Percentiles rank a stretch among this genome's conserved stretches.
Conservation (phyloP, 2,888 invertebrate species). For the Acanthococcus lagerstroemiae region DNA sequence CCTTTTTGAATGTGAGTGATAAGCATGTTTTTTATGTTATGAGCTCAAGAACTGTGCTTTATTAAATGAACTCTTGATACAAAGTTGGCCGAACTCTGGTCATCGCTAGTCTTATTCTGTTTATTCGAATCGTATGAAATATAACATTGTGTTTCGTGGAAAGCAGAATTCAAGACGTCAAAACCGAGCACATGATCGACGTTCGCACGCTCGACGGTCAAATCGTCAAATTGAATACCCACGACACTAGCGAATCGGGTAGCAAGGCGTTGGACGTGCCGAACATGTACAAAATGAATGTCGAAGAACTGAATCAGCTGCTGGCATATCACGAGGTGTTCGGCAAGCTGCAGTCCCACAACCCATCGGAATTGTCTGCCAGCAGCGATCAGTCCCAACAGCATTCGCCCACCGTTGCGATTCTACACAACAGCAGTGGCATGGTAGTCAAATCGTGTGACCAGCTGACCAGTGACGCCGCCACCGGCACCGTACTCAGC, state of each 20-base stretch:
- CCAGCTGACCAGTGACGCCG: conserved; percentile 3
- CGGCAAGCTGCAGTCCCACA: conserved; percentile 50
- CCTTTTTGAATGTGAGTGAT: no score
- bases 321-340: conserved; percentile 79
- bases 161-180: conserved; percentile 43
- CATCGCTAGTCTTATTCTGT: not conserved
- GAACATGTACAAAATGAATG: conserved; percentile 69
- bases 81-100: not conserved
- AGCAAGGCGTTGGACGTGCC: conserved; percentile 56
- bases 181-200: conserved; percentile 49
- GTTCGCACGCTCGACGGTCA: conserved; percentile 58
- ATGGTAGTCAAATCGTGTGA: conserved; percentile 28
- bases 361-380: conserved; percentile 8
- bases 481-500: not conserved
- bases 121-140: not conserved
- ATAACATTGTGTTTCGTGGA: conserved; percentile 23
- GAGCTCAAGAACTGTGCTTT: no score
- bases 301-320: conserved; percentile 73
- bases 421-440: conserved; percentile 14
- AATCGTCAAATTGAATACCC: conserved; percentile 61
- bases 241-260: conserved; percentile 49
- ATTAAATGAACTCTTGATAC: not conserved
- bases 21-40: no score
- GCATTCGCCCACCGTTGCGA: conserved; percentile 22
- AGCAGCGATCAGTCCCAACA: conserved; percentile 20